Base-by-base conservation (phyloP, 2,888 invertebrate species). In the Amblyjoppa proteus region DNA sequence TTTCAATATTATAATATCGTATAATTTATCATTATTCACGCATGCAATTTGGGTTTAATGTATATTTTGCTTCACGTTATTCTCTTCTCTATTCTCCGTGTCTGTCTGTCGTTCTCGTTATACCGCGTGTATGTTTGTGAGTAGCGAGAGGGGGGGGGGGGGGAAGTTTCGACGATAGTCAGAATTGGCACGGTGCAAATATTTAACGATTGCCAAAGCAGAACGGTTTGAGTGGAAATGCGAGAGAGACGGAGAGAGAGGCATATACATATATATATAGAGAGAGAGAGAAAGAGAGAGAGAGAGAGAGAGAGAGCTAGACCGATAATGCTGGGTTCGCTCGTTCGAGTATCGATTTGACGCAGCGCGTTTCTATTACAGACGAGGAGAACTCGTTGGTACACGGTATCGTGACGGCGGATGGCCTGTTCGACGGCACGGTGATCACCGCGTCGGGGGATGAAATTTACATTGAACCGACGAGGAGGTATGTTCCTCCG, bases 371-470 rank as follows among this genome's bases (percentile, higher is more conserved):
- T 83, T 79, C 68, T 83, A 61, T 95, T 96, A 74, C 95, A 97
- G 97, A 96, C 95, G 97, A 98, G 90, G 97, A 97, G 88, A 95
- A 95, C 69, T 96, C 98, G 20, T 95, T 95, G 88, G 97, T 98
- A 71, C 97, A 97, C 91, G 98, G 98, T 68, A 95, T 98, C 89
- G 96, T 98, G 89, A 98, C 98, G 84, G 95, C 95, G 82, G 97
- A 97, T 83, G 98, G 98, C 81, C 95, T 98, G 81, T 97, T 98
- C 94, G 98, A 98, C 93, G 98, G 98, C 71, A 97, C 97, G 74
- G 97, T 98, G 92, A 95, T 96, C 94, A 97, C 97, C 70, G 94
- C 95, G 81, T 95, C 96, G 49, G 84, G 84, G 74, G 97, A 97
- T 91, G 97, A 97, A 91, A 98, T 96, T 94, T 97, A 97, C 94